Base-by-base conservation (phyloP, 2,888 invertebrate species). In the Nebria salina region DNA sequence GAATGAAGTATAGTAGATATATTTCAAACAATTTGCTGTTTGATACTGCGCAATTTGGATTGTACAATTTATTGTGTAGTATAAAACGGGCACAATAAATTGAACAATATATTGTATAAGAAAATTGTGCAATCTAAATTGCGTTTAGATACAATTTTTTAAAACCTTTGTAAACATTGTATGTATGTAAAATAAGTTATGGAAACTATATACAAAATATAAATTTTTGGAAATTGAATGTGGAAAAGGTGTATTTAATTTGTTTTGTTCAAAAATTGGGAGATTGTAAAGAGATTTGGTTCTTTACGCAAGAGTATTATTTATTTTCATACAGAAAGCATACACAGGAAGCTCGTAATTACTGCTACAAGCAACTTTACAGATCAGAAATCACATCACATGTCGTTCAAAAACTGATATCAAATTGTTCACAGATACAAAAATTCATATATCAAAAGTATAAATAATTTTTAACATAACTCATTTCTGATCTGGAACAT, bases 311-410 rank as follows among this genome's bases (percentile, higher is more conserved):
- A 75, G 75, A 80, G 75, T 80, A 80, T 80, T 54, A 25, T 70
- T 75, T 80, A 78, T 79, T 75, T 80, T 72, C 75, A 75, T 75
- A 80, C 80, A 80, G 75, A 80, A 80, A 80, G 80, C 80, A 80
- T 80, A 80, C 80, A 80, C 80, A 80, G 80, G 80, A 80, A 80
- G 80, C 80, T 80, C 80, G 65, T 70, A 54, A 54, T 54, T 80
- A 80, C 80, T 75, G 80, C 80, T 80, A 80, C 80, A 80, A 80
- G 80, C 80, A 80, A 80, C 70, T 80, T 68, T 80, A 80, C 80
- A 80, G 80, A 80, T 72, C 80, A 80, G 80, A 79, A 75, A 42
- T 73, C 43, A 41, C 73, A 74, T 43, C 66, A 70, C 13, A 70
- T 20, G 20, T 70, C 65, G 66, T 78, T 73, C 75, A 75, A 74